These are phyloP conservation scores for Tupaia chinensis DNA, from an alignment of 2,113 vertebrate genomes.

Conservation along the genomic window DNA sequence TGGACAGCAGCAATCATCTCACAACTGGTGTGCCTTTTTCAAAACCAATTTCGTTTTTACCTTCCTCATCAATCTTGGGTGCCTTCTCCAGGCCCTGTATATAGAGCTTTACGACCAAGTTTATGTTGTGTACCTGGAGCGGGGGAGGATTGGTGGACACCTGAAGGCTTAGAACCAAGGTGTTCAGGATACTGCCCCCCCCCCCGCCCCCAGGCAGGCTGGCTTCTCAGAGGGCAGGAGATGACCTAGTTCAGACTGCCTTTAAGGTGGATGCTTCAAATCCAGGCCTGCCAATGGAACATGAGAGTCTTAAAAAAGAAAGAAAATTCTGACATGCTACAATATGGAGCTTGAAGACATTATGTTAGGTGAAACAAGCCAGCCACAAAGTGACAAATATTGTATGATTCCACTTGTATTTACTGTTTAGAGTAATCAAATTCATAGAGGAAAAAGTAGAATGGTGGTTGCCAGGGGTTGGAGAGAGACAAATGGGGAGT, in stretches of 20 bases:
- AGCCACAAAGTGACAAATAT: fast-evolving
- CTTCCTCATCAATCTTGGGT: neutral
- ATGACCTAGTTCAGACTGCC: neutral
- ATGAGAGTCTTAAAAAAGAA: neutral
- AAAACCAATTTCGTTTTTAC: neutral
- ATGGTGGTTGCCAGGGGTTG: neutral
- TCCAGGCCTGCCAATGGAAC: neutral
- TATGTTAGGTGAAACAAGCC: fast-evolving
- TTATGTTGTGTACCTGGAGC: no score
- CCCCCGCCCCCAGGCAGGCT: neutral
- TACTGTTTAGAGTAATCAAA: neutral
- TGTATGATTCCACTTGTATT: fast-evolving
- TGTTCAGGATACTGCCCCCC: neutral
- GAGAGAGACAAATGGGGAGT: fast-evolving
- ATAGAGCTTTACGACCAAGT: no score
- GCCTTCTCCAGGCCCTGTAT: neutral
- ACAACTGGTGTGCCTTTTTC: neutral
- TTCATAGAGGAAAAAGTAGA: neutral
- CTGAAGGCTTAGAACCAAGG: neutral
- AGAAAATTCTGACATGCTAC: no score
- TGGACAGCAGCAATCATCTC: neutral
- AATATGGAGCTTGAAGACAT: fast-evolving
- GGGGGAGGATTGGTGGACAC: neutral
- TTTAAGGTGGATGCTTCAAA: neutral
- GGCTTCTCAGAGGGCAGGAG: neutral